Evolutionary conservation across 2,888 invertebrate species (phyloP), one percentile per base, ranked within the genome.

Genomic region (Podotricha telesiphe): DNA sequence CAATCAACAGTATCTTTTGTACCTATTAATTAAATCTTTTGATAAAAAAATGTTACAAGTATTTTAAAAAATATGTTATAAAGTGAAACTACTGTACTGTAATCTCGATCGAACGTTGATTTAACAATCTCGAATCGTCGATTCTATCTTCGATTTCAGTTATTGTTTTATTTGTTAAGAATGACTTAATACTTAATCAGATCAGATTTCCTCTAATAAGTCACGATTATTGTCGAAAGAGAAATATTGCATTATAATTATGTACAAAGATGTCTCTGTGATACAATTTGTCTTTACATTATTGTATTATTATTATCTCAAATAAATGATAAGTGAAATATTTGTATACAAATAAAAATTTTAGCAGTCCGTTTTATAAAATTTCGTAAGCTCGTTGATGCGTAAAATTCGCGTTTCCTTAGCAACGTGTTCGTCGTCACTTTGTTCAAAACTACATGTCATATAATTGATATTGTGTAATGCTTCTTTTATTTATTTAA

Each of bases 161-260:
- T 53, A 68, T 74, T 74, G 68, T 69, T 70, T 70, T 75, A 53
- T 58, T 69, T 75, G 73, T 76, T 73, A 71, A 72, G 70, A 71
- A 74, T 75, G 72, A 75, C 77, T 77, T 75, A 75, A 74, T 48
- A 71, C 70, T 71, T 69, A 74, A 78, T 78, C 75, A 76, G 75
- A 77, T 76, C 72, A 70, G 68, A 74, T 79, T 80, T 77, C 75
- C 77, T 76, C 72, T 75, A 77, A 78, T 77, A 73, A 74, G 73
- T 75, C 77, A 80, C 78, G 80, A 77, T 70, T 71, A 53, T 20
- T 69, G 67, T 73, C 64, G 70, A 59, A 71, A 74, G 67, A 74
- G 70, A 72, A 70, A 37, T 72, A 73, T 72, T 68, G 53, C 66
- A 56, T 42, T 56, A 67, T 59, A 64, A 67, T 67, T 69, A 19